Percentiles rank a stretch among this genome's conserved stretches.
Evolutionary conservation across 2,888 invertebrate genomes (phyloP).

Genomic region (Fragum fragum): DNA sequence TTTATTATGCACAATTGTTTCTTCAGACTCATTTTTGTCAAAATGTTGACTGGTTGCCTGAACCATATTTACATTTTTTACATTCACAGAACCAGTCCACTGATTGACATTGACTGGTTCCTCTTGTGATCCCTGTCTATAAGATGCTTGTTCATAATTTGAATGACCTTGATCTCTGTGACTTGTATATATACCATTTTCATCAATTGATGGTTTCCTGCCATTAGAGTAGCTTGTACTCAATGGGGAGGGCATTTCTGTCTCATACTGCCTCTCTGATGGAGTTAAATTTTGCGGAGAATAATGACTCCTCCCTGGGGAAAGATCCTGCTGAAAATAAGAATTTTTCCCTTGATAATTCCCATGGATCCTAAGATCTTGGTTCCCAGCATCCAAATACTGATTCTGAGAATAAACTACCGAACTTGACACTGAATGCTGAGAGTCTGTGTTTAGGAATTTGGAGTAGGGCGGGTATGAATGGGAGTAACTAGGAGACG

Average conservation of each 20-base stretch:
- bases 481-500: conserved; percentile 2
- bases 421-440: conserved; percentile 10
- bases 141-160: conserved; percentile 6
- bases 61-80: background rate
- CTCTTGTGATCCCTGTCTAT: background rate
- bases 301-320: conserved; percentile 23
- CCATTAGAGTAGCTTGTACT: background rate
- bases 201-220: background rate
- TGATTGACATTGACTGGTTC: background rate
- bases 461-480: conserved; percentile 2
- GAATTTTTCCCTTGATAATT: conserved; percentile 12
- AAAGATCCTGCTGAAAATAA: conserved; percentile 18
- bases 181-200: background rate
- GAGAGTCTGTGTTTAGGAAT: background rate
- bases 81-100: conserved; percentile 17
- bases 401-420: conserved; percentile 14
- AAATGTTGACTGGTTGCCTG: conserved; percentile 2
- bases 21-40: background rate
- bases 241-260: conserved; percentile 3
- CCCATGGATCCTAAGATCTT: conserved; percentile 7
- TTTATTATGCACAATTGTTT: background rate
- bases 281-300: conserved; percentile 13
- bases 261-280: background rate
- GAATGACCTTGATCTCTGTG: conserved; percentile 9
- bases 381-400: background rate